These are phyloP conservation scores for Xyrichtys novacula DNA, from an alignment of 2,797 vertebrate species.

Conservation along the genomic window DNA sequence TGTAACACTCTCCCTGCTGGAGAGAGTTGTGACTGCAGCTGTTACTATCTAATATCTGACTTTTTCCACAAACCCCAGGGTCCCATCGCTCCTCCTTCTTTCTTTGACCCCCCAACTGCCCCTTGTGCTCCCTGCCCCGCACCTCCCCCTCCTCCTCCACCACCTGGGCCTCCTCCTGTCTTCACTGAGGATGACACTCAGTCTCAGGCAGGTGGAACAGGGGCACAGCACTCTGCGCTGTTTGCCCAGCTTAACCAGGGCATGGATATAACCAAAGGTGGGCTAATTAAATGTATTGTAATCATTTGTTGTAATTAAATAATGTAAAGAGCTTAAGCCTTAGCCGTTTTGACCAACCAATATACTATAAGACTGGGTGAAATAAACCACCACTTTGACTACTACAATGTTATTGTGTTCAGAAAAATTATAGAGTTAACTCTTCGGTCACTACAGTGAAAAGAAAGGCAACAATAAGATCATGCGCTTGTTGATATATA, in stretches of 20 bases:
- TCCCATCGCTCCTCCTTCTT: conserved; percentile 84
- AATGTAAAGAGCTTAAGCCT: too few relatives aligned
- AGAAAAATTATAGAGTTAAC: too few relatives aligned
- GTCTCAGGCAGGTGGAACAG: conserved; percentile 66
- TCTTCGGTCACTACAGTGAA: too few relatives aligned
- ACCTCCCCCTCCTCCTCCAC: conserved; percentile 89
- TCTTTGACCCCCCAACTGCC: conserved; percentile 58
- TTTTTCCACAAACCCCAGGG: conserved; percentile 67
- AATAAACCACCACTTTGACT: too few relatives aligned
- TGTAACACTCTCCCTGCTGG: conserved; percentile 74
- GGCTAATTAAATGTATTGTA: conserved; percentile 8
- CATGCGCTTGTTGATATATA: background rate
- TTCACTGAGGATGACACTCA: conserved; percentile 77
- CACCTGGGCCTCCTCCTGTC: conserved; percentile 88
- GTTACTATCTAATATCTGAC: background rate
- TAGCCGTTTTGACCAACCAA: too few relatives aligned
- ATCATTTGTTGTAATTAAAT: too few relatives aligned
- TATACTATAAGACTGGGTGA: too few relatives aligned
- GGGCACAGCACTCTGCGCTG: conserved; percentile 88
- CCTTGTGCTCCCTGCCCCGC: conserved; percentile 77
- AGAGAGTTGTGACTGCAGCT: conserved; percentile 24
- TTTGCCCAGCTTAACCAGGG: conserved; percentile 98
- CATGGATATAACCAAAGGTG: conserved; percentile 94
- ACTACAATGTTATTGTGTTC: too few relatives aligned
- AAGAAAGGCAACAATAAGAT: background rate